Percentiles rank a stretch among this genome's conserved stretches.
phyloP scores from a whole-genome alignment of 2,113 vertebrate species.

The Tragelaphus buxtoni region DNA sequence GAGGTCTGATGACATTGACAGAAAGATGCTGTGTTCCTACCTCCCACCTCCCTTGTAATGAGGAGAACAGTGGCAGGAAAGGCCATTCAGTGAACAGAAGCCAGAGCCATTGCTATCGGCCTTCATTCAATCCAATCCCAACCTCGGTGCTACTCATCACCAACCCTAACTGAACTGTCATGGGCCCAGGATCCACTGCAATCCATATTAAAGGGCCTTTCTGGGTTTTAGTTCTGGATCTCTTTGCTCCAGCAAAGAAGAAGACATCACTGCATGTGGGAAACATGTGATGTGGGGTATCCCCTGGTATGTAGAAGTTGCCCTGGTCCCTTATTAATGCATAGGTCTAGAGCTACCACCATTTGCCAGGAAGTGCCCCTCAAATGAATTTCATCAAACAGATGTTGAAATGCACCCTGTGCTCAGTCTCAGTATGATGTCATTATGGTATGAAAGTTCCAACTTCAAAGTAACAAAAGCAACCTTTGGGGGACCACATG shows the following conservation, averaged over 20 bases:
- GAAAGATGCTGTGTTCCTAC: background rate
- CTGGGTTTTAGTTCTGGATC: background rate
- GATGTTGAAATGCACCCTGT: background rate
- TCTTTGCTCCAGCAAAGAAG: background rate
- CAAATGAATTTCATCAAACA: background rate
- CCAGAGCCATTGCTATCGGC: rapidly evolving
- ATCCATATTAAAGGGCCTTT: background rate
- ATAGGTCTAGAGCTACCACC: background rate
- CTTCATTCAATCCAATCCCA: background rate
- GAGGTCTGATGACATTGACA: background rate
- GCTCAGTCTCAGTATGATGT: background rate
- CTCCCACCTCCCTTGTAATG: background rate
- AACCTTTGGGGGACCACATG: background rate
- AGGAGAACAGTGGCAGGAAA: background rate
- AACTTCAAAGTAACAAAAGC: background rate
- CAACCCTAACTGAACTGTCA: background rate
- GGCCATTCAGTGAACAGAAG: background rate
- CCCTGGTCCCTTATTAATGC: background rate
- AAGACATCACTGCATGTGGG: background rate
- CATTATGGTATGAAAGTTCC: background rate
- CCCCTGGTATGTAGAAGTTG: background rate
- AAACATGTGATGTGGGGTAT: background rate
- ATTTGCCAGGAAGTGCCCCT: background rate
- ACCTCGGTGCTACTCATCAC: background rate
- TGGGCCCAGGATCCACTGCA: background rate